Evolutionary conservation across 2,888 invertebrate genomes (phyloP).

Genomic region (Calameuta filiformis): DNA sequence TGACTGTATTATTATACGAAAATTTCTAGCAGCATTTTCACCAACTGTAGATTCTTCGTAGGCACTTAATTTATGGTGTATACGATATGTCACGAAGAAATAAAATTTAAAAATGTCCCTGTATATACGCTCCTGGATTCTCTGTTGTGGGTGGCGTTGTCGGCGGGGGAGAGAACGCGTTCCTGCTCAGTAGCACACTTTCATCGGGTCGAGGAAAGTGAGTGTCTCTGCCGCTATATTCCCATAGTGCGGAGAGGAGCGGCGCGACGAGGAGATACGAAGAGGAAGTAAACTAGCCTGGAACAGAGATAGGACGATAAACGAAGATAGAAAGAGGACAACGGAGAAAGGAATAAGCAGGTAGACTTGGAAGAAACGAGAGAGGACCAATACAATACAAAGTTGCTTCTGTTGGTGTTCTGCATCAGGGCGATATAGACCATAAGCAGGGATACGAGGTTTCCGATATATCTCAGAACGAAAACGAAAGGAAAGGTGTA

Average conservation of each 20-base stretch:
- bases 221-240: conserved; percentile 22
- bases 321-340: conserved; percentile 3
- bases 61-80: not conserved
- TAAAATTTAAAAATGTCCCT: not conserved
- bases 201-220: conserved; percentile 54
- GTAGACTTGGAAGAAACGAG: not conserved
- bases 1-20: not conserved
- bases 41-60: not conserved
- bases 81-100: not conserved
- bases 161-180: conserved; percentile 40
- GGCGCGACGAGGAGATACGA: conserved; percentile 6
- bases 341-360: not conserved
- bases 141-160: conserved; percentile 20
- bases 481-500: not conserved
- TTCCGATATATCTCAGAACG: not conserved
- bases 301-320: not conserved
- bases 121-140: conserved; percentile 27
- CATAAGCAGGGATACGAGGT: not conserved
- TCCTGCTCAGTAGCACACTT: conserved; percentile 56
- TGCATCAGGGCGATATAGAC: not conserved
- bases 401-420: not conserved
- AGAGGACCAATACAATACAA: not conserved
- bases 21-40: not conserved
- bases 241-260: not conserved
- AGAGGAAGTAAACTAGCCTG: not conserved